phyloP scores from a whole-genome alignment of 2,888 invertebrate species.

The Tolmerus cingulatus region DNA sequence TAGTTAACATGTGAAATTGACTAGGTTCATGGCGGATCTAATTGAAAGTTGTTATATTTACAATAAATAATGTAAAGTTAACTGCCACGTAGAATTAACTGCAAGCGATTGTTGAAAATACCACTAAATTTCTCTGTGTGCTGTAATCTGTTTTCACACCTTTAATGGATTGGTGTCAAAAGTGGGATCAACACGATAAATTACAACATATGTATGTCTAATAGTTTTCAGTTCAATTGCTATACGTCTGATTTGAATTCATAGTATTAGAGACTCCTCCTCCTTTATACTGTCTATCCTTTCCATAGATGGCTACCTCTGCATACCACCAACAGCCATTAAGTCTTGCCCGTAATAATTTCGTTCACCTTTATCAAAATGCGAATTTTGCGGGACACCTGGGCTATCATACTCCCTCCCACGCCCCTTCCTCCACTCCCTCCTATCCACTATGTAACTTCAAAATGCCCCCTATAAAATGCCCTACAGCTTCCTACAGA shows the following conservation, averaged over 20 bases:
- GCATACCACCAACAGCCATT: not conserved
- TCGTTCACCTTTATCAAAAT: not conserved
- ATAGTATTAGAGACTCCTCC: not conserved
- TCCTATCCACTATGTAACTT: too few relatives aligned
- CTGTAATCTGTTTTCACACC: not conserved
- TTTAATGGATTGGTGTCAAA: not conserved
- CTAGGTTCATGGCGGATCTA: too few relatives aligned
- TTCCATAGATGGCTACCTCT: not conserved
- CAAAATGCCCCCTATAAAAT: not conserved
- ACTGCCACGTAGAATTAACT: too few relatives aligned
- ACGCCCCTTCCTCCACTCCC: too few relatives aligned
- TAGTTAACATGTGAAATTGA: too few relatives aligned
- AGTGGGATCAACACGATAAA: not conserved
- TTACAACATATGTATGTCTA: not conserved
- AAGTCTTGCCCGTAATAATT: not conserved
- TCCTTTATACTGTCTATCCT: too few relatives aligned
- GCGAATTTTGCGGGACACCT: not conserved
- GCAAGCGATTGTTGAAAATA: too few relatives aligned
- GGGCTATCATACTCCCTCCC: not conserved
- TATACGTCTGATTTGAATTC: not conserved
- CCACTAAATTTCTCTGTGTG: too few relatives aligned
- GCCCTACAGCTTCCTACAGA: not conserved
- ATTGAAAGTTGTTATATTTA: too few relatives aligned
- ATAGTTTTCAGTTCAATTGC: not conserved
- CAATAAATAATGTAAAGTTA: too few relatives aligned